phyloP scores from a whole-genome alignment of 2,113 vertebrate species.

The Oncorhynchus tshawytscha region DNA sequence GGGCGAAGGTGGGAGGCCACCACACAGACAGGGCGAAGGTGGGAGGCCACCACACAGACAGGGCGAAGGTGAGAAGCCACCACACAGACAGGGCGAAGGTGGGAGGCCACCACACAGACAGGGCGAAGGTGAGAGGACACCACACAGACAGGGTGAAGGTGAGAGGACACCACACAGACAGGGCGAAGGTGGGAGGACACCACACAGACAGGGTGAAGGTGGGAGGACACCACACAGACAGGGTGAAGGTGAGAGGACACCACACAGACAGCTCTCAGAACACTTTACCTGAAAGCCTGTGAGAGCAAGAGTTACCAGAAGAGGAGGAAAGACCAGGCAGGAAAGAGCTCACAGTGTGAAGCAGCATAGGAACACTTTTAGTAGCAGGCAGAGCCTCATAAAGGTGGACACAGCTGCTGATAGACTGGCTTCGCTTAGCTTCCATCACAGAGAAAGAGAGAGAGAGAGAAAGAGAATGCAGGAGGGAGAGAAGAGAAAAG shows the following conservation, averaged over 20 bases:
- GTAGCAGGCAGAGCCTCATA: slow-evolving; percentile 94
- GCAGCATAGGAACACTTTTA: slow-evolving; percentile 98
- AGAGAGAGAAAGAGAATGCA: slow-evolving; percentile 15
- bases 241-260: slow-evolving; percentile 17
- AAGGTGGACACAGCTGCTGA: slow-evolving; percentile 98
- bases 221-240: not conserved
- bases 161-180: too few relatives aligned
- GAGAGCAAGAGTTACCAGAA: slow-evolving; percentile 93
- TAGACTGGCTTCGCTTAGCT: slow-evolving; percentile 99
- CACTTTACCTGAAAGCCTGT: slow-evolving; percentile 95
- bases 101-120: too few relatives aligned
- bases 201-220: too few relatives aligned
- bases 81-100: too few relatives aligned
- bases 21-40: too few relatives aligned
- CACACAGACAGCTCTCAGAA: slow-evolving; percentile 37
- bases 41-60: too few relatives aligned
- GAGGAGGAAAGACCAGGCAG: slow-evolving; percentile 98
- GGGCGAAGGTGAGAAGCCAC: too few relatives aligned
- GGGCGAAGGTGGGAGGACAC: too few relatives aligned
- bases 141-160: too few relatives aligned
- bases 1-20: too few relatives aligned
- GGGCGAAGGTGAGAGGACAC: too few relatives aligned
- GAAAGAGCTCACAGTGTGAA: slow-evolving; percentile 98
- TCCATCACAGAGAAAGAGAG: slow-evolving; percentile 61
- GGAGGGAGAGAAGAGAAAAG: slow-evolving; percentile 38